Evolutionary conservation across 64 coral and sea anemone genomes (phyloP).

Genomic region (Actinia tenebrosa): DNA sequence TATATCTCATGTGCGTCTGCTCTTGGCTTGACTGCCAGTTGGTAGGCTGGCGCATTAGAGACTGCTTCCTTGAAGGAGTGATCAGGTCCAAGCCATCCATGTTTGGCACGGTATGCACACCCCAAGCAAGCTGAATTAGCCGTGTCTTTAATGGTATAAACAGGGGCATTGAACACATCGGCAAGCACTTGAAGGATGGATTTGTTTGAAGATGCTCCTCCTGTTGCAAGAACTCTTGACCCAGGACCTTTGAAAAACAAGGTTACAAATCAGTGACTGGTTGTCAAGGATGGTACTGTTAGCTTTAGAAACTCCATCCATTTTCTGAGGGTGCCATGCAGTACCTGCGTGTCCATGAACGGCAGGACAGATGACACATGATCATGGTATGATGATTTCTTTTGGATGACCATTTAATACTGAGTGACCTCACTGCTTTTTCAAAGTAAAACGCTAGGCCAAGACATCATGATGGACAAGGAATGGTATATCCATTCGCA

Average conservation of each 20-base stretch:
- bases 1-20: slow-evolving; percentile 26
- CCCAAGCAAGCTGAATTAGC: slow-evolving; percentile 91
- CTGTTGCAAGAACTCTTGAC: slow-evolving; percentile 83
- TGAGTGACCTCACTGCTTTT: no score
- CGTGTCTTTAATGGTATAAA: slow-evolving; percentile 83
- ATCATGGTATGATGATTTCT: no score
- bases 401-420: no score
- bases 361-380: no score
- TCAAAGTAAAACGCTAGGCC: no score
- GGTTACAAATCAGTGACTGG: neutral
- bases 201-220: slow-evolving; percentile 87
- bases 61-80: slow-evolving; percentile 57
- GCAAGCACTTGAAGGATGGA: slow-evolving; percentile 87
- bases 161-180: slow-evolving; percentile 86
- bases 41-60: slow-evolving; percentile 47
- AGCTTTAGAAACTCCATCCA: no score
- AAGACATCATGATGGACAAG: no score
- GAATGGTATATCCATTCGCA: no score
- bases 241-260: slow-evolving; percentile 33
- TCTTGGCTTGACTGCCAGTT: slow-evolving; percentile 45
- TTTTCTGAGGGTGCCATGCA: no score
- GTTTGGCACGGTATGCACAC: slow-evolving; percentile 91
- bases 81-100: slow-evolving; percentile 47
- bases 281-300: no score
- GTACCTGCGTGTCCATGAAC: no score